Evolutionary conservation across 2,797 vertebrate species (phyloP), one percentile per base, ranked within the genome.

Genomic region (Sebastes minor): DNA sequence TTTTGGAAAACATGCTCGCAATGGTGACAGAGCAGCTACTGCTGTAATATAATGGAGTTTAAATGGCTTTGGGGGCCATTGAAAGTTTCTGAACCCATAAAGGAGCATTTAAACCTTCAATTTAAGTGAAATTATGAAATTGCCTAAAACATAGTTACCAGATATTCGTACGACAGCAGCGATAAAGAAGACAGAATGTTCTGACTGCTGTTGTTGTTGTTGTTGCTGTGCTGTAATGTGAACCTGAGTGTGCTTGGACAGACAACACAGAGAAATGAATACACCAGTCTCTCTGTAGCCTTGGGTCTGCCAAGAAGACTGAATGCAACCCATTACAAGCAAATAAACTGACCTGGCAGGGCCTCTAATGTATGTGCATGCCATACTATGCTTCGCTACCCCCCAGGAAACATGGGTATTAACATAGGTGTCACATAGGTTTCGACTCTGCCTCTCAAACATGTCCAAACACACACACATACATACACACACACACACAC

Each of bases 321-420:
- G 80, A 91, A 83, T 60, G 76, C 76, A 77, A 68, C 68, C 55
- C 87, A 85, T 87, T 82, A 88, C 74, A 77, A 76, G 81, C 57
- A 85, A 86, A 90, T 74, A 83, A 83, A 86, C 62, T 57, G 76
- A 49, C 67, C 59, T 86, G 83, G 52, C 77, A 80, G 71, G 57
- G 65, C 25, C 68, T 23, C 33, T 86, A 77, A 88, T 86, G 76
- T 82, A 86, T 78, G 74, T 80, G 62, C 20, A 83, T 72, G 79
- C 64, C n/a, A 23, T 84, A 66, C 70, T 80, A 76, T 1, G 56
- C 80, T 80, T 64, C 38, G 16, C 74, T 74, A 35, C 73, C 84
- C 65, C 18, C 18, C 42, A 74, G 86, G 87, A 80, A 72, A 83
- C 64, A 38, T 10, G 62, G 66, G 56, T 22, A 82, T 88, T 70